Conservation (phyloP, 2,797 vertebrate genomes). For the Sebastes flavidus region DNA sequence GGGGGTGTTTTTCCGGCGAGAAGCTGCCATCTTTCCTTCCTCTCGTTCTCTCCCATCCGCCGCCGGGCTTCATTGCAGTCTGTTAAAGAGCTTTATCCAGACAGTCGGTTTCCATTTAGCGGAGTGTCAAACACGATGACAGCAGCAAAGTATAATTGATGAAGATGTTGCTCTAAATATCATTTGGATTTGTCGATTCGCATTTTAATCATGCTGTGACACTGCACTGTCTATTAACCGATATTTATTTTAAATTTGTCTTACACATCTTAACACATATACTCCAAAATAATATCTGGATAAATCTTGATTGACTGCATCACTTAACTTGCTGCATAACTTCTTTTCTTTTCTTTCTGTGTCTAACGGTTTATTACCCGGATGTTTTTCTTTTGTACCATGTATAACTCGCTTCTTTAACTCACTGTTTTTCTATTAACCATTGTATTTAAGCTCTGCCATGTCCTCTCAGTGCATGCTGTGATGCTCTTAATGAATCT, state of each 20-base stretch:
- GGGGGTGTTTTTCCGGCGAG: conserved; percentile 41
- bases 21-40: conserved; percentile 37
- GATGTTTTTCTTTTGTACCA: background rate
- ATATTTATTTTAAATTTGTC: background rate
- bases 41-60: conserved; percentile 31
- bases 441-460: background rate
- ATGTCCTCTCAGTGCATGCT: conserved; percentile 36
- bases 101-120: background rate
- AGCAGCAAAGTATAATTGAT: background rate
- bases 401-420: conserved; percentile 3
- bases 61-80: conserved; percentile 39
- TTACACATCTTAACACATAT: background rate
- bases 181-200: background rate
- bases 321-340: conserved; percentile 7
- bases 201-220: background rate
- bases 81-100: conserved; percentile 70
- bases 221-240: background rate
- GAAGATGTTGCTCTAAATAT: background rate
- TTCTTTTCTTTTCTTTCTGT: conserved; percentile 11
- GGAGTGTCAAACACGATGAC: background rate
- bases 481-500: conserved; percentile 29
- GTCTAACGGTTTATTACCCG: conserved; percentile 23
- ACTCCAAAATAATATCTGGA: conserved; percentile 61
- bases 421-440: conserved; percentile 5
- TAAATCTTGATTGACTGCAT: conserved; percentile 66